phyloP scores from a whole-genome alignment of 2,113 vertebrate species.

The Chaenocephalus aceratus region DNA sequence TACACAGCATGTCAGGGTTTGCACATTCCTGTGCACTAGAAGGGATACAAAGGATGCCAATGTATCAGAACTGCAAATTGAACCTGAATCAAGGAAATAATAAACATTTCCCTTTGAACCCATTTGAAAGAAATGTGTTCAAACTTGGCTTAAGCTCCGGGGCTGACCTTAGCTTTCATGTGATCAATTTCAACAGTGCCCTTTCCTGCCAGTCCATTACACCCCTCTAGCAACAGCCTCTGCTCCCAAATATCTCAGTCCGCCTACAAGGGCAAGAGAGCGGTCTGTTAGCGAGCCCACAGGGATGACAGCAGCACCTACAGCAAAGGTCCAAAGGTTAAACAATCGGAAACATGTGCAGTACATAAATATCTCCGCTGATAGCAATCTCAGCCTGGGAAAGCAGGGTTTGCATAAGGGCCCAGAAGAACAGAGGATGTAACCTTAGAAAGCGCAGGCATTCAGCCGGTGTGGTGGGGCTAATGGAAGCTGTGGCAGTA shows the following conservation, averaged over 20 bases:
- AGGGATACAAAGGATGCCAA: not conserved
- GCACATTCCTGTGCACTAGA: not conserved
- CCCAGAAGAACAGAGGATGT: slow-evolving; percentile 64
- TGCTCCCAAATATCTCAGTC: slow-evolving; percentile 49
- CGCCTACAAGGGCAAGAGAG: slow-evolving; percentile 58
- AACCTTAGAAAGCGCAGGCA: slow-evolving; percentile 63
- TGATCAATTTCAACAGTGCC: slow-evolving; percentile 54
- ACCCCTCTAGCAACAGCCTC: slow-evolving; percentile 52
- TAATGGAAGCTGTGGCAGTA: slow-evolving; percentile 65
- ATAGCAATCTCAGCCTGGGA: slow-evolving; percentile 66
- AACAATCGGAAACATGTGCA: slow-evolving; percentile 80
- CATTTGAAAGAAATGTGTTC: slow-evolving; percentile 20
- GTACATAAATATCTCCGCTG: slow-evolving; percentile 76
- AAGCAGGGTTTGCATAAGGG: slow-evolving; percentile 62
- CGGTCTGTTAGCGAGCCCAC: slow-evolving; percentile 45
- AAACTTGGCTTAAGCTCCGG: slow-evolving; percentile 21
- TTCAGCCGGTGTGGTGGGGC: slow-evolving; percentile 58
- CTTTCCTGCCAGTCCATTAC: slow-evolving; percentile 62
- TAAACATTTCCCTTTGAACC: slow-evolving; percentile 13
- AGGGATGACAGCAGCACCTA: slow-evolving; percentile 55
- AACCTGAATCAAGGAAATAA: not conserved
- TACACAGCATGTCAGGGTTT: not conserved
- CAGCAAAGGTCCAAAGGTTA: slow-evolving; percentile 77
- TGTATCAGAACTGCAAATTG: not conserved
- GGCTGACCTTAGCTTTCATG: slow-evolving; percentile 50